Evolutionary conservation across 2,797 vertebrate genomes (phyloP), one percentile per base, ranked within the genome.

Genomic region (Amniataba percoides): DNA sequence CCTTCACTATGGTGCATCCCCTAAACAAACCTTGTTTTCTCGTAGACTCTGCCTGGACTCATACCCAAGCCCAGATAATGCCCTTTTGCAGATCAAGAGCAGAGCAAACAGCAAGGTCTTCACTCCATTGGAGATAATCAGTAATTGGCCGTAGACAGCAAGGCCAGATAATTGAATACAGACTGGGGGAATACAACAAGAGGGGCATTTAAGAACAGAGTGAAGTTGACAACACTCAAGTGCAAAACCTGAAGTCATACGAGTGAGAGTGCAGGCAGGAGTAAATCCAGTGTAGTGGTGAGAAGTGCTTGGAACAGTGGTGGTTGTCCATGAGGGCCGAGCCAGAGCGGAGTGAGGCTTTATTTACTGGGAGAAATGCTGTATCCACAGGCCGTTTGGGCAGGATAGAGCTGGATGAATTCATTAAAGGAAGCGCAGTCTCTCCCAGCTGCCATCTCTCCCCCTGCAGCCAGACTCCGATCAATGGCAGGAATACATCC

Each of bases 401-500:
- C 91, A 92, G 89, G 82, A 90, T 91, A 78, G 91, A 94, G 87
- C 82, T 85, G 93, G 93, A 93, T 94, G 95, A 95, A 96, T 95
- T 95, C 94, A 95, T 95, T 94, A 94, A 92, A 92, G 90, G 85
- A 89, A 85, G 90, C 86, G 83, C 87, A 90, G 90, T 92, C 90
- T 93, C 94, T 93, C 93, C 90, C 93, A 95, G 94, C 94, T 93
- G 93, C 93, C 93, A 92, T 94, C 92, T 92, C 93, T 93, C 82
- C 92, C 92, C 95, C 95, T 94, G 92, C 92, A 95, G 95, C 94
- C 95, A 95, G 88, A 95, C 91, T 91, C 90, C 94, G 95, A 95
- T 96, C 95, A 95, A 95, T 95, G 92, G 91, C 86, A 94, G 90
- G 94, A 95, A 94, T 89, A 93, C 93, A 95, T 95, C 94, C 94